Percentiles rank a stretch among this genome's conserved stretches.
phyloP scores from a whole-genome alignment of 2,888 invertebrate genomes.

The Amphipoea lucens region DNA sequence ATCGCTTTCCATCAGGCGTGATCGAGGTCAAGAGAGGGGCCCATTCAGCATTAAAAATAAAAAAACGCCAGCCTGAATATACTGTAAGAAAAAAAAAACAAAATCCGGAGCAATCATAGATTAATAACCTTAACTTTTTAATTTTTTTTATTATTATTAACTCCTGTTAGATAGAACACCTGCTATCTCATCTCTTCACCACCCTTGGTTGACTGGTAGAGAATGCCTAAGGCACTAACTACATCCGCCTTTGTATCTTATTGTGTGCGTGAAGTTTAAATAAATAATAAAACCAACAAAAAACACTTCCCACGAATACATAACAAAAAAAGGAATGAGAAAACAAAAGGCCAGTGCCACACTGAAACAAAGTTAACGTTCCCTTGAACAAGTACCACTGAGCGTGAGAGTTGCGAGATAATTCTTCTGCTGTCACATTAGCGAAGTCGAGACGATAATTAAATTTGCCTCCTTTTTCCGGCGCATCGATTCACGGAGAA shows the following conservation, averaged over 20 bases:
- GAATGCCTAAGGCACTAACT: background rate
- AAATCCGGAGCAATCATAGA: background rate
- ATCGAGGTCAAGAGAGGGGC: no score
- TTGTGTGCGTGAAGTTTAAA: background rate
- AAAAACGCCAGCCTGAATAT: background rate
- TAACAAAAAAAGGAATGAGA: conserved; percentile 35
- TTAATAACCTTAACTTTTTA: background rate
- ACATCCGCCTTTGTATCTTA: background rate
- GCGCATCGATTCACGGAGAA: conserved; percentile 60
- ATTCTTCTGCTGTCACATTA: conserved; percentile 76
- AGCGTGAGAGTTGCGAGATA: conserved; percentile 58
- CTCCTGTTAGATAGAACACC: background rate
- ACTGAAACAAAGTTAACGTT: conserved; percentile 55
- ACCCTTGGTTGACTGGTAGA: background rate
- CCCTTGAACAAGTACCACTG: conserved; percentile 54
- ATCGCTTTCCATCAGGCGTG: no score
- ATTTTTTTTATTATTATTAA: background rate
- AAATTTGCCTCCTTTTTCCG: conserved; percentile 70
- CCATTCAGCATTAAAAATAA: no score
- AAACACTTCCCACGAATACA: conserved; percentile 7
- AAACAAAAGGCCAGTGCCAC: conserved; percentile 33
- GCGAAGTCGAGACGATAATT: conserved; percentile 70
- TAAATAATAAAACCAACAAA: background rate
- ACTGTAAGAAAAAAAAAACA: background rate
- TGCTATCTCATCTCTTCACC: background rate